Percentiles rank a stretch among this genome's conserved stretches.
Conservation (phyloP, 2,888 invertebrate species). For the Nephrotoma appendiculata region DNA sequence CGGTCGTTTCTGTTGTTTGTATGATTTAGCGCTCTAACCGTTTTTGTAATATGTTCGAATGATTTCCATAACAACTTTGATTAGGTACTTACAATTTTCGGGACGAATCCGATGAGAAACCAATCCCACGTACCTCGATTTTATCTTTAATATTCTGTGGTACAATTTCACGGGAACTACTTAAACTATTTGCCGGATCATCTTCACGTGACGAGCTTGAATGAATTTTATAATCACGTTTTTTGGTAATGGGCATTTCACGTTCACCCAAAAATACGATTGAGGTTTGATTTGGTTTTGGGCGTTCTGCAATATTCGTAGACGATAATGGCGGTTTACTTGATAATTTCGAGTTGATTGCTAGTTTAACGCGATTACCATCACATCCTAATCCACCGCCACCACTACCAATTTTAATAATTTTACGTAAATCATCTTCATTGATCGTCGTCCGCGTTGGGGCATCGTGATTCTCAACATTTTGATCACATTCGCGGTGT, state of each 20-base stretch:
- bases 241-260: conserved; percentile 23
- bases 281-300: neutral
- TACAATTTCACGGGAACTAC: neutral
- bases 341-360: neutral
- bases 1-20: too few species aligned
- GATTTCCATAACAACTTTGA: too few species aligned
- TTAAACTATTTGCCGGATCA: neutral
- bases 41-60: too few species aligned
- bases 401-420: neutral
- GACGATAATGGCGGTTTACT: neutral
- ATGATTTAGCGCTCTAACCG: too few species aligned
- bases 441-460: neutral
- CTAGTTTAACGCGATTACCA: neutral
- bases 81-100: neutral
- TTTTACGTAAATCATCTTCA: neutral
- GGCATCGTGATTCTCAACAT: neutral
- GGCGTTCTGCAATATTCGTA: neutral
- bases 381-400: neutral
- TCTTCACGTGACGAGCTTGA: neutral
- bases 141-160: neutral
- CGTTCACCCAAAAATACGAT: conserved; percentile 20
- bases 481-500: neutral
- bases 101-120: neutral
- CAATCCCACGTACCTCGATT: neutral
- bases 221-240: conserved; percentile 13